phyloP scores from a whole-genome alignment of 1,140 invertebrate genomes.

The Neocloeon triangulifer region DNA sequence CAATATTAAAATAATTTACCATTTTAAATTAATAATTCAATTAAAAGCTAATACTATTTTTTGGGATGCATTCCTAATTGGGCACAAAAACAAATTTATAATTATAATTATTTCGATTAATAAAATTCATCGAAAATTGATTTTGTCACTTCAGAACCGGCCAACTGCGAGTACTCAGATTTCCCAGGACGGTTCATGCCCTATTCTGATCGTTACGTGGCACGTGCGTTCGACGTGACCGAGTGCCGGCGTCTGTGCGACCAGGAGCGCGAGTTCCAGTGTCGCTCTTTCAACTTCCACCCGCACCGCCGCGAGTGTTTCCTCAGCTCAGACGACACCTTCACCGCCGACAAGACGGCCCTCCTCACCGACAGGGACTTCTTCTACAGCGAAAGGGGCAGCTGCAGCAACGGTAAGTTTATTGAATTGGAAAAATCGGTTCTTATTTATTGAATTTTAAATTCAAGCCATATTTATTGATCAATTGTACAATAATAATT shows the following conservation, averaged over 20 bases:
- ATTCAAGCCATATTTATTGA: too few species aligned
- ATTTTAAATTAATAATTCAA: too few species aligned
- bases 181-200: constrained; percentile 19
- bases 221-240: constrained; percentile 13
- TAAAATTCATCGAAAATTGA: not conserved
- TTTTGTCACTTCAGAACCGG: constrained; percentile 16
- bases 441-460: too few species aligned
- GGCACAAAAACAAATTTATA: too few species aligned
- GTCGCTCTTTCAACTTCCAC: constrained; percentile 17
- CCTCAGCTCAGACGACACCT: constrained; percentile 21
- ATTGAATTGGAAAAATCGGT: too few species aligned
- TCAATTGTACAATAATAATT: too few species aligned
- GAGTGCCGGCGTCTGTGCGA: constrained; percentile 23
- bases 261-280: constrained; percentile 20
- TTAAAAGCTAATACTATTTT: too few species aligned
- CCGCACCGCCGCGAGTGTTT: constrained; percentile 19
- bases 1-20: too few species aligned
- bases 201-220: constrained; percentile 19
- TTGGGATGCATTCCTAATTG: too few species aligned
- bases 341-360: constrained; percentile 13
- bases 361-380: constrained; percentile 17
- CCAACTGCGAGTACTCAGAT: constrained; percentile 23
- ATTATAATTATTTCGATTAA: not conserved
- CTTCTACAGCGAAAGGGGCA: constrained; percentile 22
- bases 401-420: constrained; percentile 23